Evolutionary conservation across 2,113 vertebrate species (phyloP), one percentile per base, ranked within the genome.

Genomic region (Hystrix cristata): DNA sequence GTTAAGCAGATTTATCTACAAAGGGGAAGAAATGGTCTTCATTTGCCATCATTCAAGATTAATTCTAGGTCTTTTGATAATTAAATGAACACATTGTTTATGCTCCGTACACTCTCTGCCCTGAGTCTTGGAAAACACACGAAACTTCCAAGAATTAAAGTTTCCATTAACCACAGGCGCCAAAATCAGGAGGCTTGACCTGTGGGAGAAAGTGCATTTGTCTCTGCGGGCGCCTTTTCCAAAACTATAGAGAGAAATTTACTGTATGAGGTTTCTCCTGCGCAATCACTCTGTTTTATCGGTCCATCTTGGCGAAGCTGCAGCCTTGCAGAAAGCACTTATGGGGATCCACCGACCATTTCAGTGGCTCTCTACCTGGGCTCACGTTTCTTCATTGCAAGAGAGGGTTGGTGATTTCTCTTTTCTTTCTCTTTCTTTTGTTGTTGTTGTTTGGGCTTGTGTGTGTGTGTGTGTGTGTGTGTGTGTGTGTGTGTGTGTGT

Each of bases 111-210:
- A 69, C 95, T 96, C 88, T 87, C 81, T 90, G 96, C 62, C 46
- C 67, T 10, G 90, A 95, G 84, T 91, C 97, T 90, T 97, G 0
- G 88, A 93, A 97, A 97, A 98, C 90, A 78, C 31, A 86, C 65
- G n/a, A 71, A 69, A 97, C 97, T 98, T 98, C 97, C 98, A 98
- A 97, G 98, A 98, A 98, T 97, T 97, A 82, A 98, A 98, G 92
- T 98, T 99, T 98, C 98, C 98, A 98, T 98, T 98, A 97, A 97
- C 86, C 80, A 87, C 87, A 87, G 97, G 72, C 80, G 97, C 96
- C 97, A 98, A 98, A 96, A 95, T 62, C 89, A 38, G 67, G 94
- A 96, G 96, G 81, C 55, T 93, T 53, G 90, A 97, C 95, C 84
- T 95, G 83, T 93, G 91, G 94, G 97, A 97, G 98, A 87, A 85